These are phyloP conservation scores for Drosophila orosa DNA, from an alignment of 1,140 invertebrate genomes.

Conservation along the genomic window DNA sequence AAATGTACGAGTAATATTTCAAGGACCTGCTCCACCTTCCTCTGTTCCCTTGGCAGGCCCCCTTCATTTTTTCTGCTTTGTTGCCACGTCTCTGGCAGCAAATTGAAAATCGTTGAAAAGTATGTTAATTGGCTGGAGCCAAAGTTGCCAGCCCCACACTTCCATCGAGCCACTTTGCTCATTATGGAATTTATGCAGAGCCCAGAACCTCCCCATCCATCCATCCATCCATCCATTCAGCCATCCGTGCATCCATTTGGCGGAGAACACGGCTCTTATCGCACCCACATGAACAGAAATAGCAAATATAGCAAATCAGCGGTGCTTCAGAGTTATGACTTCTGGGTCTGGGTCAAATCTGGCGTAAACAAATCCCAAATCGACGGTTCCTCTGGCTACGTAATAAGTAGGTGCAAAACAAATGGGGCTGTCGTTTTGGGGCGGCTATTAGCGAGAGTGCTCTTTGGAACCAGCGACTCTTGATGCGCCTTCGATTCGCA, in stretches of 20 bases:
- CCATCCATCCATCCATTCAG: neutral
- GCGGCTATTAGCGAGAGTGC: slow-evolving; percentile 18
- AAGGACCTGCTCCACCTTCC: slow-evolving; percentile 13
- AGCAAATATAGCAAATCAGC: slow-evolving; percentile 39
- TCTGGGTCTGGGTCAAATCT: slow-evolving; percentile 54
- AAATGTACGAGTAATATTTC: slow-evolving; percentile 38
- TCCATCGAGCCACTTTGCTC: slow-evolving; percentile 31
- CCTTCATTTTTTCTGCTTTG: slow-evolving; percentile 36
- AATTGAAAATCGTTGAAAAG: slow-evolving; percentile 67
- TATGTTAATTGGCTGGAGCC: slow-evolving; percentile 61
- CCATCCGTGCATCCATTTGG: slow-evolving; percentile 9
- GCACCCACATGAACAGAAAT: slow-evolving; percentile 60
- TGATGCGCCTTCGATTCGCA: slow-evolving; percentile 24
- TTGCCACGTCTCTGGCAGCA: slow-evolving; percentile 37
- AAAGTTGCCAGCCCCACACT: slow-evolving; percentile 20
- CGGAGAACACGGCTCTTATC: slow-evolving; percentile 39
- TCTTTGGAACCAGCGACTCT: slow-evolving; percentile 19
- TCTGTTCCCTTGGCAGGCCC: neutral
- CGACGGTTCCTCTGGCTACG: slow-evolving; percentile 26
- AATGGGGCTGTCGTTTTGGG: slow-evolving; percentile 18
- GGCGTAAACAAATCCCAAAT: slow-evolving; percentile 71
- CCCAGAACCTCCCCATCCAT: neutral
- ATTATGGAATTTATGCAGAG: slow-evolving; percentile 41
- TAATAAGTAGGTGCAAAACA: slow-evolving; percentile 35
- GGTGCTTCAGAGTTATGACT: slow-evolving; percentile 23